phyloP scores from a whole-genome alignment of 2,113 vertebrate species.

The Cebus imitator region DNA sequence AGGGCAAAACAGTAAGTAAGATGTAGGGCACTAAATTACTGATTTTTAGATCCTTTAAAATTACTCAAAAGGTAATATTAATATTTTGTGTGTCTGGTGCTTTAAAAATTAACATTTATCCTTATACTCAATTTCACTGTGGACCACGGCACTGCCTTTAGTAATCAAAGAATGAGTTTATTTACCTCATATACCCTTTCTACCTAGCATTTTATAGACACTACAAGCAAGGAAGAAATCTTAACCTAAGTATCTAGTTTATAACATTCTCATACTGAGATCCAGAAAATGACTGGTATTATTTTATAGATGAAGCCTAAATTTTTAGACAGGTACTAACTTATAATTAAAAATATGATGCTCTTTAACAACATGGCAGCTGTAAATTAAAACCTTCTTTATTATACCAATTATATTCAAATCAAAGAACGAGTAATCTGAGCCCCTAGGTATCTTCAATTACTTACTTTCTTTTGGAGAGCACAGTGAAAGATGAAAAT shows the following conservation, averaged over 20 bases:
- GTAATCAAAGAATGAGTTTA: not conserved
- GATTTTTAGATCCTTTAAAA: slow-evolving; percentile 67
- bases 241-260: not conserved
- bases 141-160: slow-evolving; percentile 18
- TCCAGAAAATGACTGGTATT: not conserved
- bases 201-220: not conserved
- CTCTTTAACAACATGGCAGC: not conserved
- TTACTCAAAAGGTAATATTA: slow-evolving; percentile 65
- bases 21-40: slow-evolving; percentile 55
- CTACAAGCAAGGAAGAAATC: not conserved
- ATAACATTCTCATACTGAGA: not conserved
- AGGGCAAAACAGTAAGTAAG: slow-evolving; percentile 74
- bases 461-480: slow-evolving; percentile 98
- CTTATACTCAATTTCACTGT: slow-evolving; percentile 24
- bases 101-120: slow-evolving; percentile 65
- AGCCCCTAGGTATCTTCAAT: not conserved
- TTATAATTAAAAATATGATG: not conserved
- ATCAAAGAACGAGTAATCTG: not conserved
- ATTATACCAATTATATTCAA: slow-evolving; percentile 2
- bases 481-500: slow-evolving; percentile 99
- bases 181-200: not conserved
- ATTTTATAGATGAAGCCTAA: not conserved
- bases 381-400: not conserved
- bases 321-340: not conserved
- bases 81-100: slow-evolving; percentile 58